Percentiles rank a stretch among this genome's conserved stretches.
These are phyloP conservation scores for Asteroscopus sphinx DNA, from an alignment of 2,888 invertebrate species.

Conservation along the genomic window DNA sequence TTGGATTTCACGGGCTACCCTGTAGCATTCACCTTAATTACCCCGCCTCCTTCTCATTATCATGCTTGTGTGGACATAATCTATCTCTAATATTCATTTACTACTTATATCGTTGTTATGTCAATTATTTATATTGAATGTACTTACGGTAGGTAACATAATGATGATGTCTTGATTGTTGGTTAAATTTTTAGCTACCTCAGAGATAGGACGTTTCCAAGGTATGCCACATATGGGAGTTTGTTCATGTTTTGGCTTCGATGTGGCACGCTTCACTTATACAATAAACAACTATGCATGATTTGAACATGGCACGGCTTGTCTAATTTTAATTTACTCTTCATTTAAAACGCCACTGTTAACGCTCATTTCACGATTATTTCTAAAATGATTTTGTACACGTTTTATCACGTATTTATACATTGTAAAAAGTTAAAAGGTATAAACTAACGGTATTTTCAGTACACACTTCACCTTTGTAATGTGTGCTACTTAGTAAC, in stretches of 20 bases:
- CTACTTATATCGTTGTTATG: conserved; percentile 49
- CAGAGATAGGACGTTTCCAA: conserved; percentile 97
- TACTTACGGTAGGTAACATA: conserved; percentile 36
- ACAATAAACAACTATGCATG: conserved; percentile 75
- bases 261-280: conserved; percentile 83
- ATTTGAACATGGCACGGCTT: conserved; percentile 84
- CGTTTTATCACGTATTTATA: neutral
- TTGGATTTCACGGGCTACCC: too few species aligned
- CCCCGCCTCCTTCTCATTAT: conserved; percentile 49
- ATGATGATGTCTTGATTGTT: conserved; percentile 59
- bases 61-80: conserved; percentile 59
- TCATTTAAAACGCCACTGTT: conserved; percentile 30
- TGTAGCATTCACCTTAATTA: too few species aligned
- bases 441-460: neutral
- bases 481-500: neutral
- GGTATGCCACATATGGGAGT: conserved; percentile 91
- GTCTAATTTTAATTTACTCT: conserved; percentile 36
- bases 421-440: neutral
- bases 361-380: conserved; percentile 25
- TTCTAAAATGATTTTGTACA: neutral
- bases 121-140: conserved; percentile 46
- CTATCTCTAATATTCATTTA: conserved; percentile 51
- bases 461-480: conserved; percentile 1
- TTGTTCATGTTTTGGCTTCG: conserved; percentile 81
- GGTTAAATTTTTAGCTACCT: conserved; percentile 93